Conservation (phyloP, 1,140 invertebrate genomes). For the Drosophila sp. region DNA sequence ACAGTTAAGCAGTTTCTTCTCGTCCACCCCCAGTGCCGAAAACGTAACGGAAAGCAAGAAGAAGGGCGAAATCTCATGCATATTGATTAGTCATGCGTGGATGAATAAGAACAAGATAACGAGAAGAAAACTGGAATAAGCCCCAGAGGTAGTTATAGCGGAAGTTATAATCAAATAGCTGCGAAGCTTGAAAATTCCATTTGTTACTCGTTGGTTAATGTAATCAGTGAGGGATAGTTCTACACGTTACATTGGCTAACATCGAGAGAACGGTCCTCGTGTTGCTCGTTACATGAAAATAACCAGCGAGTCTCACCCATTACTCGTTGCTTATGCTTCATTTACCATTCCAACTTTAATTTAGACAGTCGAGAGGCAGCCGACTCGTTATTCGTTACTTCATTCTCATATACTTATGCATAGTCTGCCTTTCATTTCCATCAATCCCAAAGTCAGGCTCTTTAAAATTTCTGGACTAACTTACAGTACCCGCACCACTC, state of each 20-base stretch:
- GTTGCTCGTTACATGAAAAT: too few species aligned
- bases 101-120: background rate
- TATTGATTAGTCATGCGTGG: conserved; percentile 9
- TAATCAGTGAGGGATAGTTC: too few species aligned
- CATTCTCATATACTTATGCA: background rate
- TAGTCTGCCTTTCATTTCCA: background rate
- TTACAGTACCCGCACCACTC: too few species aligned
- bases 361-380: too few species aligned
- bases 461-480: conserved; percentile 1
- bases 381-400: background rate
- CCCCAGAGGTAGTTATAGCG: too few species aligned
- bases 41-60: background rate
- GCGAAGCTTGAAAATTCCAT: background rate
- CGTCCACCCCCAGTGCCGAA: background rate
- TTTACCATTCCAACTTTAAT: too few species aligned
- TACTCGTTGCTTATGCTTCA: too few species aligned
- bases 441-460: background rate
- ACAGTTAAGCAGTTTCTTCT: conserved; percentile 5
- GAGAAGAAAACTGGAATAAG: background rate
- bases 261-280: too few species aligned
- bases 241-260: too few species aligned
- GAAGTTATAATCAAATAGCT: background rate
- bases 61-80: background rate
- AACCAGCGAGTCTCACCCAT: too few species aligned
- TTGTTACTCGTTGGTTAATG: background rate